Conservation (phyloP, 1,140 invertebrate genomes). For the Brachystomella parvula region DNA sequence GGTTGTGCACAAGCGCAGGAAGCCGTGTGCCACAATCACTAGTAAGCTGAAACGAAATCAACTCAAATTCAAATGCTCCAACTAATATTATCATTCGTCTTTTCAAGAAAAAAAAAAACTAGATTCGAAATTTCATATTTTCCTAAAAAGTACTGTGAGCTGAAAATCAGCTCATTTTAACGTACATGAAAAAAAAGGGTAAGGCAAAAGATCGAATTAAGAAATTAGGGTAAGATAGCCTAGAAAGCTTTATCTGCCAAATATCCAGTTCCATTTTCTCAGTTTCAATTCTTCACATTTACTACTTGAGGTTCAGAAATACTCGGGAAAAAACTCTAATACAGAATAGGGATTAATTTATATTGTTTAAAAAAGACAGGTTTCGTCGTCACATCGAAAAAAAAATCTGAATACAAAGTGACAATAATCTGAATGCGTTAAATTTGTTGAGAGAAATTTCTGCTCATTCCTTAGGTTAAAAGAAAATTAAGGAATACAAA, state of each 20-base stretch:
- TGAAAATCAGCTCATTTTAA: not conserved
- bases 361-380: not conserved
- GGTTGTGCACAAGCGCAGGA: not conserved
- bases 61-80: not conserved
- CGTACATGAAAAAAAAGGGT: not conserved
- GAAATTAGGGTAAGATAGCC: not conserved
- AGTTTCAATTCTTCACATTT: not conserved
- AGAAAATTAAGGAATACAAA: no score
- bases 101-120: not conserved
- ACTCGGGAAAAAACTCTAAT: no score
- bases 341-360: no score
- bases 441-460: not conserved
- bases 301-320: not conserved
- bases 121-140: not conserved
- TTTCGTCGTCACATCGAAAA: conserved; percentile 3
- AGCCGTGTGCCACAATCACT: not conserved
- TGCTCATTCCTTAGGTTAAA: no score
- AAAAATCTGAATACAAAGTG: not conserved
- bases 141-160: not conserved
- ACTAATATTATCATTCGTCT: not conserved
- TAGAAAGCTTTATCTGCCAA: not conserved
- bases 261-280: not conserved
- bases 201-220: not conserved
- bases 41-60: not conserved
- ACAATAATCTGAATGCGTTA: no score